Percentiles rank a stretch among this genome's conserved stretches.
phyloP scores from a whole-genome alignment of 2,797 vertebrate genomes.

The Vireo griseus region DNA sequence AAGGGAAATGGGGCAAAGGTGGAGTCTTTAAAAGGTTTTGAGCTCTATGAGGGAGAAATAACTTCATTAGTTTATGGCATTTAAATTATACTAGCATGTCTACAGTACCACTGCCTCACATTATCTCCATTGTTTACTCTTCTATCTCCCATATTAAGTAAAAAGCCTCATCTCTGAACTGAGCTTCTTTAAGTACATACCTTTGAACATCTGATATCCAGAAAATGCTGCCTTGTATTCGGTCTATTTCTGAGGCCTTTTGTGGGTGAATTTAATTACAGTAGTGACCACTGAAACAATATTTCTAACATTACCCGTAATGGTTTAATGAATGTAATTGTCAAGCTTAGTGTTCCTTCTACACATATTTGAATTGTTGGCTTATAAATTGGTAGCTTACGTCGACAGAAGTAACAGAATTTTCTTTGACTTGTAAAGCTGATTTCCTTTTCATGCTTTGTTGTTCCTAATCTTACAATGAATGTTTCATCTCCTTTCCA shows the following conservation, averaged over 20 bases:
- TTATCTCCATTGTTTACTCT: constrained; percentile 21
- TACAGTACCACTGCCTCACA: constrained; percentile 5
- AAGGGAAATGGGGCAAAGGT: background rate
- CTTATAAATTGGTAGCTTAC: background rate
- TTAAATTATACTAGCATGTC: constrained; percentile 17
- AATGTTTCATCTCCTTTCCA: background rate
- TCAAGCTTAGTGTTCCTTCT: background rate
- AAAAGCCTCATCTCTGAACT: background rate
- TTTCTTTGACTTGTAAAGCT: background rate
- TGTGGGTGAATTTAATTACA: background rate
- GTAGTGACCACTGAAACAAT: background rate
- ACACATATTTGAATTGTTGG: background rate
- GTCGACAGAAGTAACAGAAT: background rate
- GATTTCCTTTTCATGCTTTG: background rate
- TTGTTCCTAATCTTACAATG: background rate
- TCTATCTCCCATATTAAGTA: background rate
- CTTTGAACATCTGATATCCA: background rate
- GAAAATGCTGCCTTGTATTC: background rate
- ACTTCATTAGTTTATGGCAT: background rate
- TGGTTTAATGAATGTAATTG: background rate
- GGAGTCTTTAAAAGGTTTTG: background rate
- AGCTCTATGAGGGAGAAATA: constrained; percentile 16
- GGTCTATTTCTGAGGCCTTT: background rate
- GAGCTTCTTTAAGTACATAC: background rate
- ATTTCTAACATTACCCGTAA: background rate